These are phyloP conservation scores for Palythoa heliodiscus DNA, from an alignment of 92 coral and sea anemone genomes.

Conservation along the genomic window DNA sequence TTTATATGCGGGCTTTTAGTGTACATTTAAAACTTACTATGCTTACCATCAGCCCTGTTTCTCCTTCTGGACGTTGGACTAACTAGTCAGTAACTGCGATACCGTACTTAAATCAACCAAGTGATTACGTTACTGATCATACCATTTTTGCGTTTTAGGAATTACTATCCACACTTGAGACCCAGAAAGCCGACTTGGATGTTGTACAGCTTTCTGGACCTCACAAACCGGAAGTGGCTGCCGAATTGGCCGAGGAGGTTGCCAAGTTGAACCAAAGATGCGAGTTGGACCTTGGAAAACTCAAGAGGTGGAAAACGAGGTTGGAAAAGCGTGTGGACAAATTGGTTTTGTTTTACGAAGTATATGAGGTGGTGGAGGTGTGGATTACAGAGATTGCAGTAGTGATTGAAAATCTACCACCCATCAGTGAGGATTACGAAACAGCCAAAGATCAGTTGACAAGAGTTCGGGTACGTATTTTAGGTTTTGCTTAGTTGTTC, in stretches of 20 bases:
- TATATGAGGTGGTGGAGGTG: constrained; percentile 69
- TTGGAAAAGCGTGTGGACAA: constrained; percentile 77
- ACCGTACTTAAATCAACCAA: too few relatives aligned
- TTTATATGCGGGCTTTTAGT: too few relatives aligned
- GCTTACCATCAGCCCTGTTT: too few relatives aligned
- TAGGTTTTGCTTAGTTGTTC: neutral
- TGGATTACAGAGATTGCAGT: constrained; percentile 71
- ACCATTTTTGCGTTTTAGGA: constrained; percentile 38
- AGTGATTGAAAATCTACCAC: constrained; percentile 68
- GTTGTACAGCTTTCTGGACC: constrained; percentile 79
- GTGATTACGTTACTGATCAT: neutral
- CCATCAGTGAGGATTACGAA: constrained; percentile 85
- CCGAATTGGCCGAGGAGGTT: constrained; percentile 72
- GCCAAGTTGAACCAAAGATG: constrained; percentile 70
- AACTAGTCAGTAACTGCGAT: too few relatives aligned
- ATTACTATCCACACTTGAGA: constrained; percentile 64
- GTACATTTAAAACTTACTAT: too few relatives aligned
- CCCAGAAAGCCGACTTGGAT: constrained; percentile 82
- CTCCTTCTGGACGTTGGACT: too few relatives aligned
- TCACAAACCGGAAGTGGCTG: constrained; percentile 68
- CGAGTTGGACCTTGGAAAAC: constrained; percentile 77
- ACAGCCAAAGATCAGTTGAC: constrained; percentile 77
- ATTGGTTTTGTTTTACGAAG: constrained; percentile 72
- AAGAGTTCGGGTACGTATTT: constrained; percentile 61
- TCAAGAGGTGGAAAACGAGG: constrained; percentile 69